Conservation (phyloP, 2,888 invertebrate species). For the Coremacera marginata region DNA sequence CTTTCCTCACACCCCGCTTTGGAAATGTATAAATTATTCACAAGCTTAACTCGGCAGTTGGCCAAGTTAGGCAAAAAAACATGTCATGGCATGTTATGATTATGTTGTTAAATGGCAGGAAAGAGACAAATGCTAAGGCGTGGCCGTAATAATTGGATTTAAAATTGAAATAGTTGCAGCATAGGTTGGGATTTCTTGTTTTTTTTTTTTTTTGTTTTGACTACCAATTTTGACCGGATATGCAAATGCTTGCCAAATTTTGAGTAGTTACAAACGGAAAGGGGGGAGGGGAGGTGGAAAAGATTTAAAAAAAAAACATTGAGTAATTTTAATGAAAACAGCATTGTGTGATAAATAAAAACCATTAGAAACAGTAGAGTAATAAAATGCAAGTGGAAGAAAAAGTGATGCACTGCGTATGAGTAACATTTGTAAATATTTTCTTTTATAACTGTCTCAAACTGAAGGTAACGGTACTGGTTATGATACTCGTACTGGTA, state of each 20-base stretch:
- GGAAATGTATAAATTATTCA: neutral
- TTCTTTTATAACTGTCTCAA: too few relatives aligned
- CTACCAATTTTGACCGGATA: neutral
- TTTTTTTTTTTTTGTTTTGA: neutral
- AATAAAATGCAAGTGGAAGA: neutral
- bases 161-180: conserved; percentile 4
- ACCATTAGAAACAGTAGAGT: neutral
- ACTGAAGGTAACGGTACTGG: too few relatives aligned
- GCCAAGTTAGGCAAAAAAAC: conserved; percentile 4
- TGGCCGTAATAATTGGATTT: neutral
- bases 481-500: too few relatives aligned
- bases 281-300: neutral
- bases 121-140: neutral
- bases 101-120: neutral
- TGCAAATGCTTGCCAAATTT: neutral
- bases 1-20: neutral
- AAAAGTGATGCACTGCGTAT: neutral
- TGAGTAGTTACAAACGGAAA: too few relatives aligned
- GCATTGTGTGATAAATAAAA: too few relatives aligned
- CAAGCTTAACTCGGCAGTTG: neutral
- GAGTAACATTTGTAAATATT: too few relatives aligned
- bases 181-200: neutral
- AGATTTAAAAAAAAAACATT: too few relatives aligned
- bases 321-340: neutral
- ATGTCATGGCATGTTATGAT: neutral